Conservation (phyloP, 1,140 invertebrate genomes). For the Cyclargus thomasi region DNA sequence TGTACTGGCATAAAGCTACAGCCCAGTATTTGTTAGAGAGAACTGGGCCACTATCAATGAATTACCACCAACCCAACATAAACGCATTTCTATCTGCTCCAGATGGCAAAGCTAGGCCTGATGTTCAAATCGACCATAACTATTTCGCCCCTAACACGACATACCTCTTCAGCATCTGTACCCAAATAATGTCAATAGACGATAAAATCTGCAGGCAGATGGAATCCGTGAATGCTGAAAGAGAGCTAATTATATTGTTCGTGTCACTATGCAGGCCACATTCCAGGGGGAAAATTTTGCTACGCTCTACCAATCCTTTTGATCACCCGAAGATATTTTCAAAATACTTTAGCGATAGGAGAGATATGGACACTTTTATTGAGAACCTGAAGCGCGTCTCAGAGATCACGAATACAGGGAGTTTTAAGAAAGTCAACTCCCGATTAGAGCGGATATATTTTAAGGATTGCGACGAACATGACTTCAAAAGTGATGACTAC, state of each 20-base stretch:
- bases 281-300: conserved; percentile 59
- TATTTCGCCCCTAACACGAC: conserved; percentile 77
- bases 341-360: conserved; percentile 56
- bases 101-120: conserved; percentile 75
- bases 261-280: conserved; percentile 56
- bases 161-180: conserved; percentile 45
- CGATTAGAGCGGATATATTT: conserved; percentile 55
- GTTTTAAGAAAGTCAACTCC: conserved; percentile 41
- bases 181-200: conserved; percentile 71
- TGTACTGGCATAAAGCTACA: conserved; percentile 51
- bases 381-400: conserved; percentile 44
- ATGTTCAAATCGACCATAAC: conserved; percentile 78
- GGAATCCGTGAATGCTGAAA: conserved; percentile 67
- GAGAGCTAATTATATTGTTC: conserved; percentile 55
- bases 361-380: conserved; percentile 53
- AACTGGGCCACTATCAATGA: conserved; percentile 54
- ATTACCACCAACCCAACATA: conserved; percentile 69
- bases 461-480: conserved; percentile 47
- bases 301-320: conserved; percentile 81
- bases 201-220: conserved; percentile 86
- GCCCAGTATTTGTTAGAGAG: conserved; percentile 47
- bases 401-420: conserved; percentile 46
- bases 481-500: conserved; percentile 47
- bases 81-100: conserved; percentile 75
- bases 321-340: conserved; percentile 77